Conservation (phyloP, 2,797 vertebrate genomes). For the Cynodonichthys magdalenae region DNA sequence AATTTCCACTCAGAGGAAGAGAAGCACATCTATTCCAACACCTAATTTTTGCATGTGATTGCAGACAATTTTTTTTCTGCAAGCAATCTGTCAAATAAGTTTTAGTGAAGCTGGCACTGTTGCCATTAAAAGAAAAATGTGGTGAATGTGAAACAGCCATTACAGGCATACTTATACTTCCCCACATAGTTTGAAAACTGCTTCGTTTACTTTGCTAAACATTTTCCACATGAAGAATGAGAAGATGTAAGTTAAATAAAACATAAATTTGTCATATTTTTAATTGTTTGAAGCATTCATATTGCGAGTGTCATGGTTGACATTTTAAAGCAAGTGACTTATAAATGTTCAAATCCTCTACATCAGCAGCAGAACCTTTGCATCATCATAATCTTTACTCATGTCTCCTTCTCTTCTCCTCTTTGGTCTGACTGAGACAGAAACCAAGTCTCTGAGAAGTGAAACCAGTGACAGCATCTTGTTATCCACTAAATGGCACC, state of each 20-base stretch:
- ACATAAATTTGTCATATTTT: constrained; percentile 28
- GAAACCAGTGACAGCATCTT: constrained; percentile 77
- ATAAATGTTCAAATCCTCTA: constrained; percentile 34
- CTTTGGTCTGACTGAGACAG: constrained; percentile 38
- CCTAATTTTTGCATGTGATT: constrained; percentile 75
- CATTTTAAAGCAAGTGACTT: constrained; percentile 7
- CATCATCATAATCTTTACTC: constrained; percentile 1
- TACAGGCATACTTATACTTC: constrained; percentile 21
- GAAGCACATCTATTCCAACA: constrained; percentile 30
- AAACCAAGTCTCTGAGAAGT: constrained; percentile 64
- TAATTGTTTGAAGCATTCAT: constrained; percentile 34
- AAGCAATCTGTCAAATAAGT: constrained; percentile 43
- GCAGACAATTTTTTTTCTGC: constrained; percentile 45
- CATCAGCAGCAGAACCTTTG: constrained; percentile 1
- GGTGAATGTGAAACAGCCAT: constrained; percentile 52
- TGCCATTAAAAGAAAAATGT: constrained; percentile 50
- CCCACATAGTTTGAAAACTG: constrained; percentile 22
- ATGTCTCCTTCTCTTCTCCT: constrained; percentile 20
- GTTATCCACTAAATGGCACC: constrained; percentile 84
- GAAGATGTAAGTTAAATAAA: constrained; percentile 1
- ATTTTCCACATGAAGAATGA: constrained; percentile 25
- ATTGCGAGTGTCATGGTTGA: constrained; percentile 27
- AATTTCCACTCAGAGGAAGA: constrained; percentile 68
- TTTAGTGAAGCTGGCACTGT: constrained; percentile 45
- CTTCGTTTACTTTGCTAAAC: constrained; percentile 21